Evolutionary conservation across 2,113 vertebrate species (phyloP), one percentile per base, ranked within the genome.

Genomic region (Salvelinus sp.): DNA sequence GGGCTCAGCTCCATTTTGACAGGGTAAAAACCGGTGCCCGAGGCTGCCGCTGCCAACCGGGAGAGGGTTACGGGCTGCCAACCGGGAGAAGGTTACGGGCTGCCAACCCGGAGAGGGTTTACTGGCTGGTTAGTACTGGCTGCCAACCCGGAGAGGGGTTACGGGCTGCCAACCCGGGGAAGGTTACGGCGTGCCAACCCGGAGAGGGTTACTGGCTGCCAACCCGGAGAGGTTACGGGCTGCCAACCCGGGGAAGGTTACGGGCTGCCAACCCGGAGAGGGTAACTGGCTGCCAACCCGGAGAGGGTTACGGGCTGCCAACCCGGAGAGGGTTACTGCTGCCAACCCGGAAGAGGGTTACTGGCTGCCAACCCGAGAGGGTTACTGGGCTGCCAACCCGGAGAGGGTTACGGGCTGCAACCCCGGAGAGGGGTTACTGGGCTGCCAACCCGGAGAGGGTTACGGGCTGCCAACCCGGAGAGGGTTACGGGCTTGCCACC

Each of bases 1-100:
- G 84, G 88, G 87, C 83, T 85, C 78, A 72, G 82, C 87, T 87
- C 87, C 87, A 82, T 87, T 92, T 90, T 86, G 79, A 86, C 82
- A 85, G 85, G 87, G 81, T 9, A 44, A 2, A 44, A 44, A 10
- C 1, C 7, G 38, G 38, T 81, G 79, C 83, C 83, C 79, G 79
- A 83, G 48, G 4, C 72, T 75, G 69, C 85, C 88, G 90, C 88
- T 44, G 33, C 33, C 1, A 38, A 7, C 6, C 33, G 6, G 1
- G 6, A 6, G 6, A 38, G 6, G 33, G 33, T 38, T 38, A 7
- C 6, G 1, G 33, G 33, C 33, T 38, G 28, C 28, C 0, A 90
- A 82, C 89, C 87, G 83, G 65, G 84, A 73, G 84, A 90, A 88
- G 90, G 47, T 48, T 89, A 90, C 89, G 89, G 88, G 90, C 48